phyloP scores from a whole-genome alignment of 2,888 invertebrate genomes.

The Drosophila planitibia region DNA sequence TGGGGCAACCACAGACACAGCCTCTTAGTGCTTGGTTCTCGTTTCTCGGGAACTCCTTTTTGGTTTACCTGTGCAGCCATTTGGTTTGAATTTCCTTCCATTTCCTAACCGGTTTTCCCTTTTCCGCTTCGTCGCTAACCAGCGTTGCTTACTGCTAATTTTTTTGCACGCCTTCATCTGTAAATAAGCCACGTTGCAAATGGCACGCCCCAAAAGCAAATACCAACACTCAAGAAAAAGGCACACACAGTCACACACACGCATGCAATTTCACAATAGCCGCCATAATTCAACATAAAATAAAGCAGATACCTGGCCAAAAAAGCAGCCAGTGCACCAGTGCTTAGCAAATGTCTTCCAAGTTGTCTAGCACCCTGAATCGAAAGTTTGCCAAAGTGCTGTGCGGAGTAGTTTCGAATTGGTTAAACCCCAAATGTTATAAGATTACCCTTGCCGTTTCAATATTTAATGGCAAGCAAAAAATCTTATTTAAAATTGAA shows the following conservation, averaged over 20 bases:
- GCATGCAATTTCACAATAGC: constrained; percentile 55
- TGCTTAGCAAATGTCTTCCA: constrained; percentile 29
- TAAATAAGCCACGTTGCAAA: constrained; percentile 75
- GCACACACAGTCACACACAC: constrained; percentile 23
- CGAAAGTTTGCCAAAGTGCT: constrained; percentile 20
- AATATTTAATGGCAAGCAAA: constrained; percentile 1
- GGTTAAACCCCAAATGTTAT: not conserved
- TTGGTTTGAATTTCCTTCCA: constrained; percentile 51
- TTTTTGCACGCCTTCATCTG: constrained; percentile 70
- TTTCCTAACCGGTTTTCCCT: not conserved
- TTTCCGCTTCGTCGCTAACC: constrained; percentile 3
- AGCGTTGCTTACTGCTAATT: constrained; percentile 54
- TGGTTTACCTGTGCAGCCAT: constrained; percentile 71
- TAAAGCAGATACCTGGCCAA: constrained; percentile 62
- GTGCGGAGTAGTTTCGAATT: constrained; percentile 11
- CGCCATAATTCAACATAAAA: constrained; percentile 74
- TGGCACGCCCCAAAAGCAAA: constrained; percentile 59
- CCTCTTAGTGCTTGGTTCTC: constrained; percentile 17
- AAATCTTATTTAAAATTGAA: not conserved
- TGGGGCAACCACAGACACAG: constrained; percentile 29
- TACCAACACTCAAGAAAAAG: constrained; percentile 32
- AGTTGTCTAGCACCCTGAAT: constrained; percentile 5
- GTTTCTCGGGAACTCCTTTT: constrained; percentile 35
- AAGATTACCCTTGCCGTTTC: not conserved
- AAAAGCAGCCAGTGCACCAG: constrained; percentile 31